Base-by-base conservation (phyloP, 2,113 vertebrate species). In the Pica pica region DNA sequence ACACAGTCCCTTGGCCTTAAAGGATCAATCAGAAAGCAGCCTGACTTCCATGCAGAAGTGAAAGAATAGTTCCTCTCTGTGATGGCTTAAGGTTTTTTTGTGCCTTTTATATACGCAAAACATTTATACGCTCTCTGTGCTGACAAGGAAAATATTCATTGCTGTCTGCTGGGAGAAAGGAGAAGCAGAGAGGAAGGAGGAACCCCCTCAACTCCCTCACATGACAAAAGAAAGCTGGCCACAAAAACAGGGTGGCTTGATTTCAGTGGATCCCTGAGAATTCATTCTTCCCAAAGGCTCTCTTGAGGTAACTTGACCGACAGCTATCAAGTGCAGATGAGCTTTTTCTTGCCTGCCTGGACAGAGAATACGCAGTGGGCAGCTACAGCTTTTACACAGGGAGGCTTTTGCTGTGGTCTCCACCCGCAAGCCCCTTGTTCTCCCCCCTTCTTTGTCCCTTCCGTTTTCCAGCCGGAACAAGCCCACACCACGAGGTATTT, bases 171-270 rank as follows among this genome's bases (percentile, higher is more conserved):
- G 56, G 39, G 9, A 53, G 47, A 75, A 75, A 78, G 33, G 27
- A 83, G 55, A 18, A 46, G 21, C 12, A 63, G 41, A 74, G 52
- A 81, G 60, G 23, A 37, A 89, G 11, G 33, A 71, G 39, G 37
- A 80, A 46, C 4, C 6, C 20, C 16, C 28, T n/a, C 50, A 27
- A 16, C 26, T 65, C 27, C 26, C n/a, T 60, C 24, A 23, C 19
- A 10, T 0, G 2, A 30, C 35, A 74, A 20, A 33, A 63, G 26
- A 76, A 76, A 93, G 49, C 56, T 19, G 21, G 57, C 30, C 33
- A 47, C 13, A 26, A 59, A 50, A 75, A 3, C 0, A 0, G n/a
- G 3, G 30, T n/a, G 50, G 33, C n/a, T 74, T 44, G 31, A 41
- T 60, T 91, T 53, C 63, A 80, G 46, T 12, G 55, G 37, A 69